phyloP scores from a whole-genome alignment of 1,140 invertebrate genomes.

The Stegodyphus mimosarum region DNA sequence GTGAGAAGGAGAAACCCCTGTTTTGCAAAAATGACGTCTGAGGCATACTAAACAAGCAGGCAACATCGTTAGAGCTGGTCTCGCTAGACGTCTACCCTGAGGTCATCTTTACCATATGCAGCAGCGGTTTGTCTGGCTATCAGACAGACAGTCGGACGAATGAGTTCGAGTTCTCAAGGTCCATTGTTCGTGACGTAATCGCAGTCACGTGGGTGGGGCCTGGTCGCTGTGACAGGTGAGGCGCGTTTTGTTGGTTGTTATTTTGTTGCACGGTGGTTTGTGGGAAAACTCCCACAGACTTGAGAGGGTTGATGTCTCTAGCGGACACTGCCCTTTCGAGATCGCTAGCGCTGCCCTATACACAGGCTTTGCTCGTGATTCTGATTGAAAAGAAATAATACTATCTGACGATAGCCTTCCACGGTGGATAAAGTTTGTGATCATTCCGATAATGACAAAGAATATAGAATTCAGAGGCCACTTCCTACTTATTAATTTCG shows the following conservation, averaged over 20 bases:
- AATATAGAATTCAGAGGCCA: too few species aligned
- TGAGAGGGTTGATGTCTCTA: background rate
- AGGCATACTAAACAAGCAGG: background rate
- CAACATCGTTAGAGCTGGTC: background rate
- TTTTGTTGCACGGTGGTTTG: background rate
- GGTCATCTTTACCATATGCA: background rate
- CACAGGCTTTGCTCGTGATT: too few species aligned
- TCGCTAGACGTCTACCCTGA: background rate
- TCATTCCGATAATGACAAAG: too few species aligned
- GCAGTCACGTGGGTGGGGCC: background rate
- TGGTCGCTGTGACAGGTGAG: background rate
- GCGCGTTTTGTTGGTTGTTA: background rate
- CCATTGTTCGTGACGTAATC: background rate
- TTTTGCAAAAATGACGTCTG: too few species aligned
- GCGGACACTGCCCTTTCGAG: too few species aligned
- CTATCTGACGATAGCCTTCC: too few species aligned
- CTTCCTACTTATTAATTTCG: too few species aligned
- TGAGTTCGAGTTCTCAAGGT: background rate
- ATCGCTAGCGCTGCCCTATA: too few species aligned
- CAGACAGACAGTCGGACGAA: background rate
- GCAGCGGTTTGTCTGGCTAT: background rate
- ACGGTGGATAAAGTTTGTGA: too few species aligned
- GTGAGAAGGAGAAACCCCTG: too few species aligned
- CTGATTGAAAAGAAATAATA: too few species aligned
- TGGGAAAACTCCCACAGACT: background rate